These are phyloP conservation scores for Lymantria monacha DNA, from an alignment of 2,888 invertebrate genomes.

Conservation along the genomic window DNA sequence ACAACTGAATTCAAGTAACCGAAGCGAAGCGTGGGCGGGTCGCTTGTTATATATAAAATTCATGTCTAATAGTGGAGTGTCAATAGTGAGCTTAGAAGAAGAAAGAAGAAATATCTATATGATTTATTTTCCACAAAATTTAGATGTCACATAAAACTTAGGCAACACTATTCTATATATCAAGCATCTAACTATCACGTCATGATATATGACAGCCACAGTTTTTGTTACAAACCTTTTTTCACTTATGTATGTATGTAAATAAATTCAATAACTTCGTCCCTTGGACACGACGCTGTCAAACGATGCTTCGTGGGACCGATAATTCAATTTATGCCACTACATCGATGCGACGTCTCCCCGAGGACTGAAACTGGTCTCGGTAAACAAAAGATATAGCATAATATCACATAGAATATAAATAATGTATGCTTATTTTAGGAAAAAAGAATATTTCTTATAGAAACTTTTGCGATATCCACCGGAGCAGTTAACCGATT, in stretches of 20 bases:
- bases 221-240: constrained; percentile 40
- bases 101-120: too few species aligned
- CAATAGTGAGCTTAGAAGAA: too few species aligned
- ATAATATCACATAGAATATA: constrained; percentile 42
- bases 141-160: constrained; percentile 14
- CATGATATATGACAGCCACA: constrained; percentile 29
- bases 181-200: constrained; percentile 17
- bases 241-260: constrained; percentile 49
- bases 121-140: background rate
- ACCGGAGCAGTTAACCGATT: constrained; percentile 22
- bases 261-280: constrained; percentile 61
- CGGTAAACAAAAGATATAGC: constrained; percentile 51
- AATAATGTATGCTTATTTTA: constrained; percentile 43
- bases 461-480: constrained; percentile 32
- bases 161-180: constrained; percentile 9
- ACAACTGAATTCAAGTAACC: too few species aligned
- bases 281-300: constrained; percentile 50
- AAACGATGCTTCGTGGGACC: constrained; percentile 44
- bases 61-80: too few species aligned
- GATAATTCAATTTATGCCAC: constrained; percentile 57
- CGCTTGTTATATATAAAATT: too few species aligned
- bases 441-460: constrained; percentile 38
- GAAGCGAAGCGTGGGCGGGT: too few species aligned
- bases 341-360: constrained; percentile 34
- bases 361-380: constrained; percentile 38